Evolutionary conservation across 2,888 invertebrate species (phyloP).

Genomic region (Ectemnius cavifrons): DNA sequence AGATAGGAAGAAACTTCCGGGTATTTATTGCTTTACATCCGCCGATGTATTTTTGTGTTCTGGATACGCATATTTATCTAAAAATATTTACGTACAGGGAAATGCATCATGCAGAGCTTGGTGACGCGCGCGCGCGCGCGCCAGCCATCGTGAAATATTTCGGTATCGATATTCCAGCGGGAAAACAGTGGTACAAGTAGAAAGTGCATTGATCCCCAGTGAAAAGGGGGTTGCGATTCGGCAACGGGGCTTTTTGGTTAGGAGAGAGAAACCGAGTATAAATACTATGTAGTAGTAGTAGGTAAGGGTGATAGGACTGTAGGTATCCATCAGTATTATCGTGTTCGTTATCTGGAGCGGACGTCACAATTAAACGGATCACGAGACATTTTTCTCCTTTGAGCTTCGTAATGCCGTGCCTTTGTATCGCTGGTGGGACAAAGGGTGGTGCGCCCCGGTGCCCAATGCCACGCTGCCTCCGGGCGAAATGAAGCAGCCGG

Average conservation of each 20-base stretch:
- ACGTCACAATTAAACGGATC: conserved; percentile 55
- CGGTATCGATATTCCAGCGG: not conserved
- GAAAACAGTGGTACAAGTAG: not conserved
- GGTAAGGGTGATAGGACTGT: conserved; percentile 12
- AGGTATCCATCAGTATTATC: conserved; percentile 51
- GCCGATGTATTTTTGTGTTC: conserved; percentile 37
- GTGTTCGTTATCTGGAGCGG: conserved; percentile 42
- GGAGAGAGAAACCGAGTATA: no score
- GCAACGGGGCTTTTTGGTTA: no score
- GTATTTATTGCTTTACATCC: conserved; percentile 16
- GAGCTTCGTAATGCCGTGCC: conserved; percentile 26
- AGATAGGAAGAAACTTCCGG: no score
- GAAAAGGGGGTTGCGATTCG: no score
- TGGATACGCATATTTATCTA: conserved; percentile 40
- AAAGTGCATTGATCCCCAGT: not conserved
- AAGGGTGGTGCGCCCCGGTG: conserved; percentile 2
- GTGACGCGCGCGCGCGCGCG: not conserved
- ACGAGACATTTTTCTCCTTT: conserved; percentile 46
- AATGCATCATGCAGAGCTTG: conserved; percentile 17
- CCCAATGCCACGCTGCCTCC: not conserved
- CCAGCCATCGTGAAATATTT: not conserved
- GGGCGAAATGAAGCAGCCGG: conserved; percentile 22
- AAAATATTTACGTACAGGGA: conserved; percentile 30
- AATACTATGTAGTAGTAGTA: not conserved
- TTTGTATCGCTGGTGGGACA: conserved; percentile 33